Percentiles rank a stretch among this genome's conserved stretches.
Evolutionary conservation across 2,113 vertebrate species (phyloP).

Genomic region (Suricata suricatta): DNA sequence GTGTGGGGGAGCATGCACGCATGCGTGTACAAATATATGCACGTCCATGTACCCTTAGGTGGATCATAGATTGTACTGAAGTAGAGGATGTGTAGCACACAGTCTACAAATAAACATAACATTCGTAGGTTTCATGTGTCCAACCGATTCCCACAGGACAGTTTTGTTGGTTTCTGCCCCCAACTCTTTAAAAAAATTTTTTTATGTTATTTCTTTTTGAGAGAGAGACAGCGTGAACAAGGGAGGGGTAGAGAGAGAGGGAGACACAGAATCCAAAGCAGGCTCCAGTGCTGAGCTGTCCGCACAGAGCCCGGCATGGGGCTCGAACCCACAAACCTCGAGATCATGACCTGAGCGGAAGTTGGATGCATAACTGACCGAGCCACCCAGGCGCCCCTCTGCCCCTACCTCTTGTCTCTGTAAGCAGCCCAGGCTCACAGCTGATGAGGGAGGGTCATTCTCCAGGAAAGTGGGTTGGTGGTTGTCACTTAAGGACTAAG

Average conservation of each 20-base stretch:
- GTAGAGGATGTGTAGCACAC: not conserved
- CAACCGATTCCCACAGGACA: fast-evolving
- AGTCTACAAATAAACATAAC: not conserved
- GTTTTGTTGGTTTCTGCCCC: not conserved
- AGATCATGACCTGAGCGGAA: too few relatives aligned
- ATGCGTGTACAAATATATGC: fast-evolving
- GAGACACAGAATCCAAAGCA: too few relatives aligned
- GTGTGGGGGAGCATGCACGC: not conserved
- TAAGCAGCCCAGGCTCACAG: not conserved
- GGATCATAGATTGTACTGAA: not conserved
- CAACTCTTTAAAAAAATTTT: too few relatives aligned
- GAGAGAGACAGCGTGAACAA: too few relatives aligned
- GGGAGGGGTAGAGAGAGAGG: too few relatives aligned
- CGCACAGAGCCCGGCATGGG: too few relatives aligned
- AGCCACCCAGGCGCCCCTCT: not conserved
- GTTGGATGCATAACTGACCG: too few relatives aligned
- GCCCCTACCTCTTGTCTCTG: not conserved
- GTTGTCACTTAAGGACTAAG: not conserved
- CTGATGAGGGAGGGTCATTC: fast-evolving
- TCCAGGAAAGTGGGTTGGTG: too few relatives aligned
- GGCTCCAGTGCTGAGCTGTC: too few relatives aligned
- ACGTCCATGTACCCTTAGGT: not conserved
- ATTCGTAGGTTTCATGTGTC: not conserved
- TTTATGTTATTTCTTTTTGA: too few relatives aligned
- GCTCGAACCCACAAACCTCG: too few relatives aligned